Evolutionary conservation across 2,888 invertebrate genomes (phyloP).

Genomic region (Torymus aiolomorphi): DNA sequence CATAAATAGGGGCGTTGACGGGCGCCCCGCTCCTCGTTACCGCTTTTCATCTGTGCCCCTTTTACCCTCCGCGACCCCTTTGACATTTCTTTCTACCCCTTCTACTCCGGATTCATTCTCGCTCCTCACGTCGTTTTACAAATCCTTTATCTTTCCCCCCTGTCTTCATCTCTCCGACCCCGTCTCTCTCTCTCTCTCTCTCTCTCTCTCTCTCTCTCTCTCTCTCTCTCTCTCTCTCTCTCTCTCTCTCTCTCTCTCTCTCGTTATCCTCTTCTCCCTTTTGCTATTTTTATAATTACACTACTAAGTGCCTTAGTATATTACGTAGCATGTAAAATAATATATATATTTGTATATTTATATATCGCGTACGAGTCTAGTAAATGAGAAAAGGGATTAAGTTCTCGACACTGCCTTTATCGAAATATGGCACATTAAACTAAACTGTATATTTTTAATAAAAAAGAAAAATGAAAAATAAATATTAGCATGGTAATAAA

Average conservation of each 20-base stretch:
- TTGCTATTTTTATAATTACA: constrained; percentile 63
- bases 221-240: not conserved
- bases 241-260: constrained; percentile 1
- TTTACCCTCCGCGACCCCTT: not conserved
- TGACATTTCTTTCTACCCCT: constrained; percentile 3
- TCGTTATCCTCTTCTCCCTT: constrained; percentile 16
- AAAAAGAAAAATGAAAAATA: constrained; percentile 63
- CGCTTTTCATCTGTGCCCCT: constrained; percentile 25
- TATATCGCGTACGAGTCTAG: constrained; percentile 63
- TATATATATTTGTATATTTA: constrained; percentile 66
- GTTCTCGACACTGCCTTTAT: constrained; percentile 71
- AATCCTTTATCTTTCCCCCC: not conserved
- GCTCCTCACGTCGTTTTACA: constrained; percentile 19
- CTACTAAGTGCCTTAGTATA: constrained; percentile 66
- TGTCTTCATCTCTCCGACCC: not conserved
- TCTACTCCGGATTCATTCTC: constrained; percentile 15
- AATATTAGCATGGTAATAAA: constrained; percentile 70
- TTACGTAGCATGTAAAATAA: constrained; percentile 71
- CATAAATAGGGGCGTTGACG: constrained; percentile 9
- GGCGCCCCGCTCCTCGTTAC: constrained; percentile 18
- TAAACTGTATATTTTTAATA: constrained; percentile 73
- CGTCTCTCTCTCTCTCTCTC: not conserved
- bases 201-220: constrained; percentile 12
- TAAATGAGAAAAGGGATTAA: constrained; percentile 66
- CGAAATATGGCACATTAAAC: constrained; percentile 68